Base-by-base conservation (phyloP, 2,888 invertebrate species). In the Thymelicus lineola region DNA sequence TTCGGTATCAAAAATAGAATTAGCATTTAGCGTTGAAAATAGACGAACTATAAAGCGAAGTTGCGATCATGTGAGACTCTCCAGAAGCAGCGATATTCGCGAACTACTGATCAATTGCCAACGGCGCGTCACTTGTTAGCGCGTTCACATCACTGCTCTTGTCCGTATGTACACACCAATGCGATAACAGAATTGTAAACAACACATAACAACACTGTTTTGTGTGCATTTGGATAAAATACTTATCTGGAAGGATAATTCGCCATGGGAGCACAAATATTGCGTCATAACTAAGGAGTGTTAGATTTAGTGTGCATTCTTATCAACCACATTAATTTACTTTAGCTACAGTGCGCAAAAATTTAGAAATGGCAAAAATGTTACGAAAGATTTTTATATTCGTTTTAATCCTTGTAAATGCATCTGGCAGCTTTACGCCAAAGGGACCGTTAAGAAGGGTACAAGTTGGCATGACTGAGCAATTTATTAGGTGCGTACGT, bases 51-150 rank as follows among this genome's bases (percentile, higher is more conserved):
- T 77, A 81, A 82, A 83, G 80, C 83, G 86, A 81, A 84, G 86
- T 86, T 87, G 83, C 83, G 84, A 85, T 90, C 90, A 91, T 90
- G 91, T 89, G 91, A 86, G 86, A 81, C 79, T 81, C 79, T 82
- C 77, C 80, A 80, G 81, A 70, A 80, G 83, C 82, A 82, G 80
- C 71, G 82, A 83, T 82, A 83, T 85, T 83, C 82, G 83, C 77
- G 81, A 75, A 79, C 76, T 79, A 82, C 87, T 83, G 89, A 86
- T 81, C 82, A 78, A 77, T 76, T 88, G 93, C 92, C 93, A 91
- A 91, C 76, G 71, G 66, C 75, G 75, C 87, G 86, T 88, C 88
- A 86, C 84, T 85, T 76, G 79, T 87, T 85, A 86, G 85, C 84
- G 80, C 80, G 80, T 78, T 81, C 80, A 76, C 82, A 77, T 79